Conservation (phyloP, 2,113 vertebrate genomes). For the Bufo bufo region DNA sequence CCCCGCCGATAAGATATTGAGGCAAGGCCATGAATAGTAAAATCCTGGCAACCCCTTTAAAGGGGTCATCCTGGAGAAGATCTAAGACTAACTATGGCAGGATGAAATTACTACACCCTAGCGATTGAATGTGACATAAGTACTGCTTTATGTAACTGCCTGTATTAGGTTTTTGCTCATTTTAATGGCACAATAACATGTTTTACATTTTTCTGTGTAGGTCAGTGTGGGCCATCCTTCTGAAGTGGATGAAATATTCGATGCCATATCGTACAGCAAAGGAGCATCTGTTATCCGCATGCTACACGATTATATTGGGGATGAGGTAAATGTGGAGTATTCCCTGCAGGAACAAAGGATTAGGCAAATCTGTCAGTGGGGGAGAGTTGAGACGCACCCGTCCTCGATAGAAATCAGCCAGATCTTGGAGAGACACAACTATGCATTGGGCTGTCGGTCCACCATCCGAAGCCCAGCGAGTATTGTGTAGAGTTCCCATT, state of each 20-base stretch:
- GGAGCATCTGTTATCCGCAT: slow-evolving; percentile 98
- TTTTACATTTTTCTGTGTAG: slow-evolving; percentile 67
- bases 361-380: no score
- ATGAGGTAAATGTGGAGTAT: slow-evolving; percentile 79
- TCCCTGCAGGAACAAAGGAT: no score
- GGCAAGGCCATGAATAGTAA: no score
- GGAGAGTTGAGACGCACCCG: no score
- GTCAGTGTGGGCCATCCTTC: slow-evolving; percentile 96
- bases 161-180: background rate
- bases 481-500: no score
- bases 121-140: background rate
- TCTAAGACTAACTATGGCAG: background rate
- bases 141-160: background rate
- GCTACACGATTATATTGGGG: slow-evolving; percentile 96
- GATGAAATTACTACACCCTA: background rate
- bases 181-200: background rate
- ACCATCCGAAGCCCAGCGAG: no score
- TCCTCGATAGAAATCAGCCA: no score
- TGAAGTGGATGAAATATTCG: slow-evolving; percentile 98
- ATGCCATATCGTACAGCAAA: slow-evolving; percentile 99
- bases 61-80: no score
- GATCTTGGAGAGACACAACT: no score
- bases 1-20: no score
- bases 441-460: no score
- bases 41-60: no score